Evolutionary conservation across 1,140 invertebrate species (phyloP), one percentile per base, ranked within the genome.

Genomic region (Oncopodura yosiiana): DNA sequence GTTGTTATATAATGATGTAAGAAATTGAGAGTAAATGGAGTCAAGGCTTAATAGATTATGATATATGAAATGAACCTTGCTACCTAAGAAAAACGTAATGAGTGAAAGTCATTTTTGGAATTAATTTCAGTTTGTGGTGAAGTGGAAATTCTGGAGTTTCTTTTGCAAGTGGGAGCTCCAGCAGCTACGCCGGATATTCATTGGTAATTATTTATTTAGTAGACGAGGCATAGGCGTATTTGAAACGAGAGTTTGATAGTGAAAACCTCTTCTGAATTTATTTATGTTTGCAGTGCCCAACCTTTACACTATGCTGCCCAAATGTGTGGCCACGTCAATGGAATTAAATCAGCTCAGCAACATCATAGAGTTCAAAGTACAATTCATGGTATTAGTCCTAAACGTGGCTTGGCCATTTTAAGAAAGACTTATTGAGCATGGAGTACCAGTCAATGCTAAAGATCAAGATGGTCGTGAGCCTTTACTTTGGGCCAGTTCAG

Each of bases 231-330:
- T n/a, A n/a, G n/a, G n/a, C n/a, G n/a, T n/a, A n/a, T n/a, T n/a
- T n/a, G n/a, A n/a, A n/a, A n/a, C n/a, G n/a, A n/a, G n/a, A n/a
- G n/a, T n/a, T n/a, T n/a, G n/a, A n/a, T n/a, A n/a, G n/a, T n/a
- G n/a, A n/a, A n/a, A n/a, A n/a, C n/a, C n/a, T n/a, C n/a, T n/a
- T n/a, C n/a, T n/a, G n/a, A n/a, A n/a, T n/a, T n/a, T n/a, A n/a
- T n/a, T n/a, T n/a, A n/a, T n/a, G n/a, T n/a, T n/a, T n/a, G n/a
- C n/a, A n/a, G 89, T 4, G 94, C 94, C 9, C 91, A 86, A 66
- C 92, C 94, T 0, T 73, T 98, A 21, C 94, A 99, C 70, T 99
- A 98, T 73, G 93, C 94, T 0, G 91, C 93, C 18, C 93, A 96
- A 71, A 92, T 94, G 80, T 92, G 90, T 67, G 89, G 86, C 1